These are phyloP conservation scores for Anarrhichthys ocellatus DNA, from an alignment of 2,113 vertebrate genomes.

Conservation along the genomic window DNA sequence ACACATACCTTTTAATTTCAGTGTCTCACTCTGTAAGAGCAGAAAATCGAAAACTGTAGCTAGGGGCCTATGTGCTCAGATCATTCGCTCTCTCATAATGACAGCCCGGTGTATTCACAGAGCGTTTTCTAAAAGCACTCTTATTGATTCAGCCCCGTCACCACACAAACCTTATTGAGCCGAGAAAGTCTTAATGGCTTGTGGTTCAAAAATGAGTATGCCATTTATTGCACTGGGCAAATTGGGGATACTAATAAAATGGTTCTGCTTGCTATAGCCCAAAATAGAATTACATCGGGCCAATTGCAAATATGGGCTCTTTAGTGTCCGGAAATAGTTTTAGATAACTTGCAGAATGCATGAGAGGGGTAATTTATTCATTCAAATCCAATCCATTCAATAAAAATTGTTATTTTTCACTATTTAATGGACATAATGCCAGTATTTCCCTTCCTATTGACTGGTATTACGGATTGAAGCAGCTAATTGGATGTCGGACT, in stretches of 20 bases:
- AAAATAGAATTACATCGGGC: background rate
- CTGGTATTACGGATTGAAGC: conserved; percentile 24
- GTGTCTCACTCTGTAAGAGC: conserved; percentile 65
- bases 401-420: background rate
- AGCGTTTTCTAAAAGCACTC: conserved; percentile 41
- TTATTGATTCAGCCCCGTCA: conserved; percentile 36
- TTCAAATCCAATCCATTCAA: background rate
- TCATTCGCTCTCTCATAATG: conserved; percentile 41
- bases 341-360: background rate
- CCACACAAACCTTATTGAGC: conserved; percentile 27
- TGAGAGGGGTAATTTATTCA: conserved; percentile 9
- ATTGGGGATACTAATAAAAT: background rate
- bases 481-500: conserved; percentile 55
- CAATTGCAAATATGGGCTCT: background rate
- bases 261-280: background rate
- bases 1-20: conserved; percentile 43
- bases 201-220: background rate
- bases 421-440: conserved; percentile 11
- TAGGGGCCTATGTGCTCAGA: conserved; percentile 17
- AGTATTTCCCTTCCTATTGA: conserved; percentile 20
- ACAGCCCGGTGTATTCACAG: conserved; percentile 45
- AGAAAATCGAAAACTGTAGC: conserved; percentile 65
- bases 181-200: conserved; percentile 2
- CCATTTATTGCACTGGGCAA: background rate
- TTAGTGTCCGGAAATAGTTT: background rate